These are phyloP conservation scores for Paraescarpia echinospica DNA, from an alignment of 1,140 invertebrate genomes.

Conservation along the genomic window DNA sequence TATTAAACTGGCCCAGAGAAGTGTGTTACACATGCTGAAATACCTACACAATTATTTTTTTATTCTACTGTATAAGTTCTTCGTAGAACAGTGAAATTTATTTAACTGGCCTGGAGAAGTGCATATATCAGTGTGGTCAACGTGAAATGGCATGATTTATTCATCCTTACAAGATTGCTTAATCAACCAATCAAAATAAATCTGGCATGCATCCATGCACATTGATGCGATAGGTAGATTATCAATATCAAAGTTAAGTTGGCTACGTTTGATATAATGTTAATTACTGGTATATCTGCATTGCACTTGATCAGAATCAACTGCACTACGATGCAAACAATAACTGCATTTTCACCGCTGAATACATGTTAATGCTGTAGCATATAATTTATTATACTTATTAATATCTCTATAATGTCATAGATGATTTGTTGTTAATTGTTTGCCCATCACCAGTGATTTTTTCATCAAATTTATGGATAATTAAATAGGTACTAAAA, in stretches of 20 bases:
- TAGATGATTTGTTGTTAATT: no score
- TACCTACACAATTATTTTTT: no score
- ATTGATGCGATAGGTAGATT: neutral
- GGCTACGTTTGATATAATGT: neutral
- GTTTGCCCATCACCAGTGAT: no score
- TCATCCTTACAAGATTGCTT: neutral
- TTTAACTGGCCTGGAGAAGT: no score
- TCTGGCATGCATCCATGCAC: neutral
- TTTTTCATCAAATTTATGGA: no score
- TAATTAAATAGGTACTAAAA: no score
- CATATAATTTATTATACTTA: neutral
- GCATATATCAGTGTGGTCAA: neutral
- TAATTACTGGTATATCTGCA: neutral
- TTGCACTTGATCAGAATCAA: neutral
- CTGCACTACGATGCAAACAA: neutral
- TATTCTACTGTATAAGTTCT: no score
- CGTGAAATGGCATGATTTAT: neutral
- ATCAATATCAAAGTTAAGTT: neutral
- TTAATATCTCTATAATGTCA: no score
- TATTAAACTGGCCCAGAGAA: no score
- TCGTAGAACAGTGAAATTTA: no score
- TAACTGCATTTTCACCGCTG: neutral
- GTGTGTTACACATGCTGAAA: no score
- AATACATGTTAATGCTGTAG: neutral
- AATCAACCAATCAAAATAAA: neutral